Evolutionary conservation across 2,113 vertebrate genomes (phyloP).

Genomic region (Lophius piscatorius): DNA sequence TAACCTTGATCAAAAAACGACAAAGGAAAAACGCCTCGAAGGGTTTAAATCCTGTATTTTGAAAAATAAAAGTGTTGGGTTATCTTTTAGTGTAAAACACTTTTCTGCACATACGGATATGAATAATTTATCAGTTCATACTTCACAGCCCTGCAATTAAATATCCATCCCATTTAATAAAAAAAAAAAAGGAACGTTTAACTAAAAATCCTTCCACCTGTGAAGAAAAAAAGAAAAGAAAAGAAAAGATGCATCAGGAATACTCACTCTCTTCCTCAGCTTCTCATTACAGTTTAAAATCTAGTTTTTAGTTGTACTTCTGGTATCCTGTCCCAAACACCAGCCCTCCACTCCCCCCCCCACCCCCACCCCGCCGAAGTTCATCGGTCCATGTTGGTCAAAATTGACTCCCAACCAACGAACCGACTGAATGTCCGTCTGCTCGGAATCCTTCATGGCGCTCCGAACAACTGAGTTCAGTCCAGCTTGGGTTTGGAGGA

Average conservation of each 20-base stretch:
- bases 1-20: background rate
- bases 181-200: slow-evolving; percentile 61
- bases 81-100: slow-evolving; percentile 51
- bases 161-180: slow-evolving; percentile 52
- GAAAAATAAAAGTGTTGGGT: slow-evolving; percentile 53
- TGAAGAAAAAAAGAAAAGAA: slow-evolving; percentile 34
- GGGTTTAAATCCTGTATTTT: slow-evolving; percentile 11
- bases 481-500: too few species aligned
- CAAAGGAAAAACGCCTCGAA: background rate
- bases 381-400: slow-evolving; percentile 66
- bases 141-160: slow-evolving; percentile 71
- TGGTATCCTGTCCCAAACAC: slow-evolving; percentile 48
- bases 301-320: slow-evolving; percentile 61
- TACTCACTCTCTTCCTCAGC: slow-evolving; percentile 34
- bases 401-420: slow-evolving; percentile 53
- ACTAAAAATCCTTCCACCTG: slow-evolving; percentile 63
- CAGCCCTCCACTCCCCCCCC: slow-evolving; percentile 39
- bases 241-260: slow-evolving; percentile 5
- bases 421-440: slow-evolving; percentile 54
- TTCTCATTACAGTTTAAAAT: slow-evolving; percentile 8
- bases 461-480: slow-evolving; percentile 42
- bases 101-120: slow-evolving; percentile 67
- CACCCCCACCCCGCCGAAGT: slow-evolving; percentile 62
- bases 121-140: slow-evolving; percentile 85
- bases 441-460: slow-evolving; percentile 47